A percentile compares a stretch with the other conserved stretches of the same genome.
Conservation (phyloP, 2,113 vertebrate species). For the Cairina moschata region DNA sequence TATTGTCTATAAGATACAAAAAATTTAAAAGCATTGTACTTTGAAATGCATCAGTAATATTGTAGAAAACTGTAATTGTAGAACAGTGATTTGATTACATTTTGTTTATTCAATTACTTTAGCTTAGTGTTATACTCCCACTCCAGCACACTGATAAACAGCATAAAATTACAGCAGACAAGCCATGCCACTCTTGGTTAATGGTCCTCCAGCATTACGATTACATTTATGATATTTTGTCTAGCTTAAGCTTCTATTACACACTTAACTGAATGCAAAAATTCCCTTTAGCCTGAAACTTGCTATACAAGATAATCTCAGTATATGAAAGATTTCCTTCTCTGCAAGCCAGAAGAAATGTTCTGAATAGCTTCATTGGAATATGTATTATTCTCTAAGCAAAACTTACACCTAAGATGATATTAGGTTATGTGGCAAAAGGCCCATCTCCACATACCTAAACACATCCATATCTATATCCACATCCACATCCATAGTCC, state of each 20-base stretch:
- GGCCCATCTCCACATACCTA: accelerated
- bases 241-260: not conserved
- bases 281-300: not conserved
- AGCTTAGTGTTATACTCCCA: not conserved
- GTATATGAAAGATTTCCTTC: not conserved
- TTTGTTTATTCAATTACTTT: conserved; percentile 55
- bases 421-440: not conserved
- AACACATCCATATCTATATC: too few species aligned
- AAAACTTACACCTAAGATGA: not conserved
- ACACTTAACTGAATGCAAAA: not conserved
- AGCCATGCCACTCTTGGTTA: not conserved
- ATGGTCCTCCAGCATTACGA: not conserved
- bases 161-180: not conserved
- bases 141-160: not conserved
- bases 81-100: conserved; percentile 21
- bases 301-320: not conserved
- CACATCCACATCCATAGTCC: not conserved
- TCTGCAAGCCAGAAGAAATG: not conserved
- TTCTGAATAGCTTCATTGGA: not conserved
- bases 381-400: not conserved
- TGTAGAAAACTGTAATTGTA: conserved; percentile 27
- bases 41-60: conserved; percentile 19
- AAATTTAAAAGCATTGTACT: not conserved
- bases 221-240: conserved; percentile 7
- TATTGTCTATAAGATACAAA: not conserved